Conservation (phyloP, 2,888 invertebrate genomes). For the Aphrophora alni region DNA sequence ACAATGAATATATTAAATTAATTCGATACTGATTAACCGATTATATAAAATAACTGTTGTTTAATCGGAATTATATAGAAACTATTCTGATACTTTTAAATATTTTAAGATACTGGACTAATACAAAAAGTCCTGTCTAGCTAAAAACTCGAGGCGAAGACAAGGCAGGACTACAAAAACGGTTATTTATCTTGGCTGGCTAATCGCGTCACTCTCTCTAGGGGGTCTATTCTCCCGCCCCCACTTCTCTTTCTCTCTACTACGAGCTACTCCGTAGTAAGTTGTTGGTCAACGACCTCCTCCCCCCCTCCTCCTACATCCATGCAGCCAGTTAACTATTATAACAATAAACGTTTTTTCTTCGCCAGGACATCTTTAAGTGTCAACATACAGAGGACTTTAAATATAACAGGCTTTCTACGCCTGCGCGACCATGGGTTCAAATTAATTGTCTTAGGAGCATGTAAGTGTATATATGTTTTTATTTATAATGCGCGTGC, state of each 20-base stretch:
- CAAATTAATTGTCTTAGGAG: not conserved
- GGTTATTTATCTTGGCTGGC: not conserved
- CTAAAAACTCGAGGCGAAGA: not conserved
- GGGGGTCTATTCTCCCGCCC: not conserved
- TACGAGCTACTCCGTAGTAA: not conserved
- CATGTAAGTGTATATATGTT: too few species aligned
- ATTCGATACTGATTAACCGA: too few species aligned
- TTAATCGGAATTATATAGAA: too few species aligned
- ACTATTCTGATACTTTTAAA: too few species aligned
- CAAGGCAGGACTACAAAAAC: not conserved
- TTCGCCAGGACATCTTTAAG: not conserved
- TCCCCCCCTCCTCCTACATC: not conserved
- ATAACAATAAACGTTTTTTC: conserved; percentile 2
- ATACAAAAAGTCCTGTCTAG: not conserved
- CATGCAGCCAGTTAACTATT: not conserved
- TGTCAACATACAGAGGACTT: not conserved
- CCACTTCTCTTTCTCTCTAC: not conserved
- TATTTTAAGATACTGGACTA: too few species aligned
- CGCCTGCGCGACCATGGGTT: not conserved
- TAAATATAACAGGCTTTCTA: not conserved
- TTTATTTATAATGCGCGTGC: too few species aligned
- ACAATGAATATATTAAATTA: too few species aligned
- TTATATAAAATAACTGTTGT: too few species aligned
- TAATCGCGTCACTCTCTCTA: not conserved
- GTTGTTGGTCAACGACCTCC: not conserved